These are phyloP conservation scores for Elmis aenea DNA, from an alignment of 2,888 invertebrate genomes.

Conservation along the genomic window DNA sequence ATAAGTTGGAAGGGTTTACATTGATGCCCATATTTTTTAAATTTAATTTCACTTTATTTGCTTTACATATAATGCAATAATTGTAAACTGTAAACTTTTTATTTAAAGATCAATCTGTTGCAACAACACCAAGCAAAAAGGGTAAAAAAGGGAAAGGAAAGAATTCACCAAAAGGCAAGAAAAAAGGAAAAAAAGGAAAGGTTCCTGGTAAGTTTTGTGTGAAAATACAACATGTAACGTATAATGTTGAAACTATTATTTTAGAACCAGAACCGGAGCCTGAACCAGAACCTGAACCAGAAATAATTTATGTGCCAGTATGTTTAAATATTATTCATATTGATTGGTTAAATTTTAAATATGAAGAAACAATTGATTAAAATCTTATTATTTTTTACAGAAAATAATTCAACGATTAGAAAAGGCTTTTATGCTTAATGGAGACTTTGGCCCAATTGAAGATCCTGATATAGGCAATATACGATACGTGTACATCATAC, in stretches of 20 bases:
- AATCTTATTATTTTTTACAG: constrained; percentile 42
- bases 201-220: not conserved
- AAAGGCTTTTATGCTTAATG: constrained; percentile 65
- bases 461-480: constrained; percentile 42
- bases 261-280: constrained; percentile 33
- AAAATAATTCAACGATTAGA: constrained; percentile 64
- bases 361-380: not conserved
- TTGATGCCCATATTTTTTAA: too few relatives aligned
- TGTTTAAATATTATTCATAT: constrained; percentile 33
- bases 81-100: too few relatives aligned
- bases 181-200: constrained; percentile 19
- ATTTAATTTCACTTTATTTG: too few relatives aligned
- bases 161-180: constrained; percentile 8
- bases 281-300: constrained; percentile 51
- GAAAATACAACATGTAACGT: not conserved
- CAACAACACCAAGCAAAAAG: constrained; percentile 7
- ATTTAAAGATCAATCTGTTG: too few relatives aligned
- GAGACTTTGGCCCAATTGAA: constrained; percentile 54
- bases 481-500: constrained; percentile 67
- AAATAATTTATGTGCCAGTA: constrained; percentile 54
- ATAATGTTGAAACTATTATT: not conserved
- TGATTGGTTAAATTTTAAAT: not conserved
- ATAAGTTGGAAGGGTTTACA: too few relatives aligned
- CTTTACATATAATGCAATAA: too few relatives aligned
- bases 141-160: constrained; percentile 16